These are phyloP conservation scores for Propithecus deckenii DNA, from an alignment of 2,797 vertebrate species.

Conservation along the genomic window DNA sequence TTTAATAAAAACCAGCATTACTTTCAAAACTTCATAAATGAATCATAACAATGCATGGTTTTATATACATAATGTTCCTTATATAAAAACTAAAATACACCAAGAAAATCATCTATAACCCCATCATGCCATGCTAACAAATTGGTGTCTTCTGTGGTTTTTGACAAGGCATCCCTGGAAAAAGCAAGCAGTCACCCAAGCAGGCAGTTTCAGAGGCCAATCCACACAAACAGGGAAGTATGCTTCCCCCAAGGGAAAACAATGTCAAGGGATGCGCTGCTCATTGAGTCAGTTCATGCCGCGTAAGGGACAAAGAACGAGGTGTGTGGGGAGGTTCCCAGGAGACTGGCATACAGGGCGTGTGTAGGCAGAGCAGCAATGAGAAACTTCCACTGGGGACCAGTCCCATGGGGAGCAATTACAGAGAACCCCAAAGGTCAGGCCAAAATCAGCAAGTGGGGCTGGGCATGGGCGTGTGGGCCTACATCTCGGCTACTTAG, in stretches of 20 bases:
- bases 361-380: rapidly evolving
- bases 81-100: background rate
- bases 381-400: background rate
- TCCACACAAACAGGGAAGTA: rapidly evolving
- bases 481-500: too few species aligned
- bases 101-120: background rate
- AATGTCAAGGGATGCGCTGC: background rate
- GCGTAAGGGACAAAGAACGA: background rate
- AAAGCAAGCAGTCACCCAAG: background rate
- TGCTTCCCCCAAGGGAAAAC: background rate
- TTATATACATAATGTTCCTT: background rate
- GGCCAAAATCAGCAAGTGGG: background rate
- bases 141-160: background rate
- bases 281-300: rapidly evolving
- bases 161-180: background rate
- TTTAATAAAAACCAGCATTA: background rate
- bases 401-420: background rate
- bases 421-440: background rate
- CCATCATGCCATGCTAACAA: rapidly evolving
- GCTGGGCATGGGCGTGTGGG: too few species aligned
- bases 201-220: background rate
- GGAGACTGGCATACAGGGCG: rapidly evolving
- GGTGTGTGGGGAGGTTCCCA: background rate
- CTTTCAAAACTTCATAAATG: background rate
- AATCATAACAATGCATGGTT: background rate